Base-by-base conservation (phyloP, 1,140 invertebrate species). In the Drosophila kohkoa region DNA sequence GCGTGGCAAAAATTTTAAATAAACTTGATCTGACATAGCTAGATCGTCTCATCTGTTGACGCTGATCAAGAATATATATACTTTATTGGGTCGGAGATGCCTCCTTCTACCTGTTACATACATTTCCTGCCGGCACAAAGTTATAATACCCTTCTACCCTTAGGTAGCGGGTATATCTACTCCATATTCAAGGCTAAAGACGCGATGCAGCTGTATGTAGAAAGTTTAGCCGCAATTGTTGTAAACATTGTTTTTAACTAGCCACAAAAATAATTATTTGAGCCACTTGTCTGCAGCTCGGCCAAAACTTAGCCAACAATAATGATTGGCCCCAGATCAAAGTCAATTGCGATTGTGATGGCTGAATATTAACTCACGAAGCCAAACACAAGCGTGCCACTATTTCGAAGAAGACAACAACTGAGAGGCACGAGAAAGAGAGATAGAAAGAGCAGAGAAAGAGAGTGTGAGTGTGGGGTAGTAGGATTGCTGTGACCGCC, bases 281-380 rank as follows among this genome's bases (percentile, higher is more conserved):
- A 48, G 13, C 60, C 55, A 60, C 55, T 72, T 62, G 73, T 51
- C 51, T 32, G 15, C 48, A 71, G 30, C 11, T 76, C 16, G 67
- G 48, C 11, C 60, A 51, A 75, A 75, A 59, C 59, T 64, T 57
- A 73, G 64, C 57, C 38, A 76, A 32, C 66, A 52, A 66, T 75
- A 48, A 77, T 82, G 59, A 79, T 81, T 66, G 67, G 72, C 55
- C 57, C 28, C 58, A 69, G 68, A 68, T 79, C 72, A 67, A 74
- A 69, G 30, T 75, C 60, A 55, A 67, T 55, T 7, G 43, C 43
- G 13, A 55, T 72, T 72, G 55, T 66, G 48, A 74, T 88, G 55
- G 74, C 67, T 30, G 68, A 77, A 75, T 89, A 83, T 83, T 68
- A 80, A 89, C 83, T 62, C 77, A 67, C 63, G 30, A 69, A 46